Conservation (phyloP, 2,888 invertebrate species). For the Parascotia fuliginaria region DNA sequence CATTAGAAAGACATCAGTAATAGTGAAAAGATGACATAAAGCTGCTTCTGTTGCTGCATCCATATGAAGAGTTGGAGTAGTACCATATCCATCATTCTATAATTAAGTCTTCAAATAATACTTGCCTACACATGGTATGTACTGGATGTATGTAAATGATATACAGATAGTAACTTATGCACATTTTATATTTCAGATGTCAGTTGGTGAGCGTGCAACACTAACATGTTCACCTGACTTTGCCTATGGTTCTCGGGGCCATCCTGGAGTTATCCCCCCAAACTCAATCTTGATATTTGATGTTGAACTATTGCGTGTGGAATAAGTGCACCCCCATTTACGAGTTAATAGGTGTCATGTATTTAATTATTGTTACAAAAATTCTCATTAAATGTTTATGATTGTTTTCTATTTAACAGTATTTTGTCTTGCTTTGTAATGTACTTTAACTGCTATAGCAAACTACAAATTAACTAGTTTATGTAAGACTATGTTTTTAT, state of each 20-base stretch:
- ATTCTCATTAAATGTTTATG: conserved; percentile 34
- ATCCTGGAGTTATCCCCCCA: conserved; percentile 97
- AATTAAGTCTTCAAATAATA: too few relatives aligned
- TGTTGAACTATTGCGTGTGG: conserved; percentile 96
- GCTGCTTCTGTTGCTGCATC: too few relatives aligned
- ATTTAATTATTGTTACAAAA: conserved; percentile 28
- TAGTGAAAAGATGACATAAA: too few relatives aligned
- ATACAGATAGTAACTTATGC: too few relatives aligned
- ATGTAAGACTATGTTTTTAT: too few relatives aligned
- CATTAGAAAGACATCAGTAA: too few relatives aligned
- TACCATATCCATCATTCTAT: too few relatives aligned
- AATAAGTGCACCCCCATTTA: conserved; percentile 73
- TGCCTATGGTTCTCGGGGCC: conserved; percentile 96
- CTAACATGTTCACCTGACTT: conserved; percentile 97
- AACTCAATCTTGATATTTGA: conserved; percentile 98
- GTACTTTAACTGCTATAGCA: too few relatives aligned
- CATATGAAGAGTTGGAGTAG: too few relatives aligned
- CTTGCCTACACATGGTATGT: too few relatives aligned
- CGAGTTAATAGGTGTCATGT: conserved; percentile 10
- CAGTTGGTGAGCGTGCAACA: conserved; percentile 96
- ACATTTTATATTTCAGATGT: conserved; percentile 88
- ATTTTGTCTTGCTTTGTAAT: conserved; percentile 35
- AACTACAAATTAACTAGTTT: too few relatives aligned
- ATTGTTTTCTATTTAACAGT: conserved; percentile 30
- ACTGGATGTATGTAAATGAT: too few relatives aligned